phyloP scores from a whole-genome alignment of 2,888 invertebrate genomes.

The Sesia apiformis region DNA sequence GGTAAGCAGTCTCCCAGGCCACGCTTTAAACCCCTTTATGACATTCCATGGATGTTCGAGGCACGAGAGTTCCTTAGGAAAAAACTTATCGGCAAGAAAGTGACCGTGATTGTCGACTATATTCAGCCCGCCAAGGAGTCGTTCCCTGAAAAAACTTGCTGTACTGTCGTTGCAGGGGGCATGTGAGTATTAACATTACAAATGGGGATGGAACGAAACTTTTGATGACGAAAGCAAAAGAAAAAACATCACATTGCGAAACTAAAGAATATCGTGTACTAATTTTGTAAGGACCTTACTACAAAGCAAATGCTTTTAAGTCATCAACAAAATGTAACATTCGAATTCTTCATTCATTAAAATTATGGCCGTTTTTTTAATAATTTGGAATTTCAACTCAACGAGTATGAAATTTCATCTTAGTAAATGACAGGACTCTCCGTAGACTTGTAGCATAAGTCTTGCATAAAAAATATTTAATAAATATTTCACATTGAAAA shows the following conservation, averaged over 20 bases:
- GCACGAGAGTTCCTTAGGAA: conserved; percentile 97
- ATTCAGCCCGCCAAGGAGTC: conserved; percentile 95
- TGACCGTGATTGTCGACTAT: conserved; percentile 94
- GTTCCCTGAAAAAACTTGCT: conserved; percentile 96
- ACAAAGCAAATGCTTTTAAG: not conserved
- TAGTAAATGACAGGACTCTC: too few species aligned
- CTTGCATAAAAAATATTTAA: too few species aligned
- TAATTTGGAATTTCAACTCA: too few species aligned
- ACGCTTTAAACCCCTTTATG: conserved; percentile 93
- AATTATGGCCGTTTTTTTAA: too few species aligned
- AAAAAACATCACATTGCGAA: not conserved
- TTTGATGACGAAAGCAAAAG: not conserved
- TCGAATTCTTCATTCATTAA: too few species aligned
- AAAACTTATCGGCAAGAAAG: conserved; percentile 95
- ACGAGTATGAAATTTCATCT: too few species aligned
- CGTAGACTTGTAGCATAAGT: too few species aligned
- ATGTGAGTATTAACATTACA: conserved; percentile 32
- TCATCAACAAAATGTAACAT: too few species aligned
- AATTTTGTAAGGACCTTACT: not conserved
- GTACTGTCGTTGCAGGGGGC: conserved; percentile 87
- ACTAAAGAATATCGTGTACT: not conserved
- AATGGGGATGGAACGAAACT: not conserved
- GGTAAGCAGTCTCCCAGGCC: conserved; percentile 79
- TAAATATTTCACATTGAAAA: too few species aligned
- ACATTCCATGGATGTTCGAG: conserved; percentile 99